Evolutionary conservation across 2,888 invertebrate genomes (phyloP).

Genomic region (Hirtodrosophila confusa): DNA sequence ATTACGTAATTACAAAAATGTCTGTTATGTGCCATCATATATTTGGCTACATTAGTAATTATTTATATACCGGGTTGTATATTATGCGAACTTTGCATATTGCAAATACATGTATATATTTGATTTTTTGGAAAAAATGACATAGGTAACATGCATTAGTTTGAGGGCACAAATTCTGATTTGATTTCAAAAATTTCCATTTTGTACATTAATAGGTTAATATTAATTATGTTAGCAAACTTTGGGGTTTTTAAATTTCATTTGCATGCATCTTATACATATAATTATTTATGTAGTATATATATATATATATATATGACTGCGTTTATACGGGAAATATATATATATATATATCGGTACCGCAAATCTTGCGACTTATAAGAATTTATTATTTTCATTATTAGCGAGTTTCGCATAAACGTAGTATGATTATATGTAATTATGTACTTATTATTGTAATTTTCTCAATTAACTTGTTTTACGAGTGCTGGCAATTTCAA

Average conservation of each 20-base stretch:
- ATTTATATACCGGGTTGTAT: conserved; percentile 39
- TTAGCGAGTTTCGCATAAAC: conserved; percentile 14
- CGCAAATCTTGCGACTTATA: conserved; percentile 29
- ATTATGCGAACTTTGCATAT: conserved; percentile 28
- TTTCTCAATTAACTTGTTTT: conserved; percentile 33
- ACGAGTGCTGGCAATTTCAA: conserved; percentile 36
- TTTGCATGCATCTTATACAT: conserved; percentile 39
- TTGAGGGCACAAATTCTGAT: conserved; percentile 39
- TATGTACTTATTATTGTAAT: conserved; percentile 28
- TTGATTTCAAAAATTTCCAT: conserved; percentile 39
- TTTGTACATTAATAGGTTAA: conserved; percentile 60
- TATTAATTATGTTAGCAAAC: not conserved
- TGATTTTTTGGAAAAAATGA: conserved; percentile 29
- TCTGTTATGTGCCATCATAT: conserved; percentile 52
- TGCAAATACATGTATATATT: conserved; percentile 25
- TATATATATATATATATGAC: conserved; percentile 6
- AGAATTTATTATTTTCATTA: conserved; percentile 3
- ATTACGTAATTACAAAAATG: conserved; percentile 60
- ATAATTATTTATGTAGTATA: conserved; percentile 8
- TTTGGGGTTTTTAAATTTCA: conserved; percentile 29
- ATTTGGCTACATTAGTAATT: conserved; percentile 43
- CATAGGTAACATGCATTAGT: conserved; percentile 51
- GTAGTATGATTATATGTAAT: conserved; percentile 21
- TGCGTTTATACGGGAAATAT: conserved; percentile 6
- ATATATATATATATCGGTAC: conserved; percentile 18